These are phyloP conservation scores for Macroglossus sobrinus DNA, from an alignment of 2,113 vertebrate genomes.

Conservation along the genomic window DNA sequence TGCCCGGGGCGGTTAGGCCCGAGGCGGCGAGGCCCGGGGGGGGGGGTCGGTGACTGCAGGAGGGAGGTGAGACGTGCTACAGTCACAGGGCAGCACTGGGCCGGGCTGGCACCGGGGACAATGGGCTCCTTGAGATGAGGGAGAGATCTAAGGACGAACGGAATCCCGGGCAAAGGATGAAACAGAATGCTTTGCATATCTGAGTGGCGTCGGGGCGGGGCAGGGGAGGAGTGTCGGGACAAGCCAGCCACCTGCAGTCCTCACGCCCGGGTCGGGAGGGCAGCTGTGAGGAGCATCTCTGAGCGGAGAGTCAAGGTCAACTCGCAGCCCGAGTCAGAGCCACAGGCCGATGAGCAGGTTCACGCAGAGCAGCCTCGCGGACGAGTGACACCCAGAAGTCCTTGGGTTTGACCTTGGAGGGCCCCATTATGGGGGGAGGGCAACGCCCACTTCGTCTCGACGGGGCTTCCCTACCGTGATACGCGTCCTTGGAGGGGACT, in stretches of 20 bases:
- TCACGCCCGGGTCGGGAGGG: background rate
- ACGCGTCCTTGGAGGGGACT: background rate
- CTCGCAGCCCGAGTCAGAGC: slow-evolving; percentile 14
- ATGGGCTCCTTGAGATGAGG: background rate
- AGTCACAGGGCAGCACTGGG: background rate
- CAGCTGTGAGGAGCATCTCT: background rate
- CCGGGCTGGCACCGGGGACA: background rate
- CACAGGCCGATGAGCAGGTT: slow-evolving; percentile 21
- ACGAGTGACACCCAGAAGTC: slow-evolving; percentile 29
- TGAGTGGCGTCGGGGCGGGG: background rate
- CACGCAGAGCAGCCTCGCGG: slow-evolving; percentile 44
- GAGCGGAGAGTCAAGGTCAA: slow-evolving; percentile 37
- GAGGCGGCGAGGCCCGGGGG: background rate
- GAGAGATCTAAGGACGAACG: background rate
- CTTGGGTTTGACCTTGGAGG: slow-evolving; percentile 54
- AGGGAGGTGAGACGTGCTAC: background rate
- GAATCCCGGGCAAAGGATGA: background rate
- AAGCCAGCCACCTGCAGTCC: background rate
- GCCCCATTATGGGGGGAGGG: slow-evolving; percentile 15
- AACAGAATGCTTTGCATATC: background rate
- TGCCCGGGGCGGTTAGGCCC: background rate
- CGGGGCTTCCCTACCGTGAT: slow-evolving; percentile 30
- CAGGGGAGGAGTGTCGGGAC: background rate
- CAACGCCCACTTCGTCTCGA: slow-evolving; percentile 29
- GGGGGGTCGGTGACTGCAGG: background rate